phyloP scores from a whole-genome alignment of 2,113 vertebrate genomes.

The Seriola quinqueradiata region DNA sequence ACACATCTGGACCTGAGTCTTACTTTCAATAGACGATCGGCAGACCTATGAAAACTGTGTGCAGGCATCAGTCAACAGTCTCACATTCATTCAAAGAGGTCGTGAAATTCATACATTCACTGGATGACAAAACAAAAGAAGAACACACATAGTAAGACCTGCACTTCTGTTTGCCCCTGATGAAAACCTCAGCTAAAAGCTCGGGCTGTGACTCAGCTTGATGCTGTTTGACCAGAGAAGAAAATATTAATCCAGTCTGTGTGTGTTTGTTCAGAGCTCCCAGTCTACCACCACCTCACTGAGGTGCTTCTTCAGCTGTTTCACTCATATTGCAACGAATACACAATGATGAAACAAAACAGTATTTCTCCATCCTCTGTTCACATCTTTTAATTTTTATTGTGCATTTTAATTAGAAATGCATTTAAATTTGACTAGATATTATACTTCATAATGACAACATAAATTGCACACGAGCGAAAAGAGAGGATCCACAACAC shows the following conservation, averaged over 20 bases:
- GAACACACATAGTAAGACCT: not conserved
- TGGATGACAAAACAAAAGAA: not conserved
- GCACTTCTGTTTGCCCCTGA: not conserved
- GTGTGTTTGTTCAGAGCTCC: too few species aligned
- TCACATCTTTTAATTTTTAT: not conserved
- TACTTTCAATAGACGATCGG: not conserved
- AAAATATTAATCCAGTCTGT: not conserved
- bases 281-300: not conserved
- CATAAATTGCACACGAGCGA: not conserved
- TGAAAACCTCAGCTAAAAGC: not conserved
- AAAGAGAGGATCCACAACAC: not conserved
- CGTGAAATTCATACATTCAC: not conserved
- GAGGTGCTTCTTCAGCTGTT: not conserved
- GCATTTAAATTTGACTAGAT: not conserved
- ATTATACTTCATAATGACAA: not conserved
- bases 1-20: not conserved
- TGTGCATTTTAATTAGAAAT: not conserved
- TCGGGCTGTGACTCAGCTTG: conserved; percentile 3
- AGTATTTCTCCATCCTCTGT: too few species aligned
- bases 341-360: not conserved
- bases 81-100: not conserved
- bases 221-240: not conserved
- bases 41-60: not conserved
- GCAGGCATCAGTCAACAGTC: not conserved
- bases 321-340: not conserved